Percentiles rank a stretch among this genome's conserved stretches.
These are phyloP conservation scores for human DNA, from an alignment of 2,113 vertebrate genomes.

Conservation along the genomic window GRCh38 chr21:15988501-15989000, in stretches of 20 bases:
- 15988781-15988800: not conserved
- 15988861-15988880: not conserved
- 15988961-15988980: not conserved
- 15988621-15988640: not conserved
- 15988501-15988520: not conserved
- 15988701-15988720: not conserved
- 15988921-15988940: not conserved
- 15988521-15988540: not conserved
- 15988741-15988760: not conserved
- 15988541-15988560: not conserved
- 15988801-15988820: not conserved
- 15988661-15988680: not conserved
- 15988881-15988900: not conserved
- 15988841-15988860: not conserved
- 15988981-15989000: not conserved
- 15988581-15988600: not conserved
- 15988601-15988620: slow-evolving; percentile 6
- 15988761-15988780: not conserved
- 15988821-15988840: not conserved
- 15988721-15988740: not conserved
- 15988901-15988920: not conserved
- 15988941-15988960: not conserved
- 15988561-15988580: not conserved
- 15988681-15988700: not conserved
- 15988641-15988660: not conserved